Evolutionary conservation across 2,888 invertebrate species (phyloP), one percentile per base, ranked within the genome.

Genomic region (Petrolisthes manimaculis): DNA sequence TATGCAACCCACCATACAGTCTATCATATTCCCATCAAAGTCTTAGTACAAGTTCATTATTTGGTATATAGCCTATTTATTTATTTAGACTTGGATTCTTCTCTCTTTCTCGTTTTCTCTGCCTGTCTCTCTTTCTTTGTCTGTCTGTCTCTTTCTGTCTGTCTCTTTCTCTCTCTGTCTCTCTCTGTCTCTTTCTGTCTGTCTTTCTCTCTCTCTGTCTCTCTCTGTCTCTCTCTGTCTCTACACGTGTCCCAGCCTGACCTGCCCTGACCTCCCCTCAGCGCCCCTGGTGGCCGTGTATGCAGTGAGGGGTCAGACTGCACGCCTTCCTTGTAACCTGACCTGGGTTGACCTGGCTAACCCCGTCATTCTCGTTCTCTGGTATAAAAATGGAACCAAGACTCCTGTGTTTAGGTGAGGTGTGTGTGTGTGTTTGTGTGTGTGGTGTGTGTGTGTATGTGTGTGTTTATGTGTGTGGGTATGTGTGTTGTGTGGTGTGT

Each of bases 251-350:
- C 9, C 51, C 14, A 24, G 18, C 9, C 21, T 56, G 9, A 24
- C n/a, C 61, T 12, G 5, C 55, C 14, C 53, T 67, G 18, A 56
- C 12, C 9, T 54, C 5, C 54, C 82, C 24, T 12, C 90, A 90
- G 90, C 88, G 61, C 89, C 90, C 14, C 86, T 90, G 81, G 90
- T 86, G 84, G 86, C 88, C 51, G 90, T 90, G 56, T 90, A 90
- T 79, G 90, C 88, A 4, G 86, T 90, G 75, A n/a, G 90, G n/a
- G 90, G 90, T 9, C 80, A 86, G 81, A 88, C 86, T 0, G 88
- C 86, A n/a, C 75, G 77, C n/a, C 90, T 90, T 51, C 90, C 90
- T n/a, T 90, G 90, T 77, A 86, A 90, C 81, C 67, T 90, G 75
- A 90, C 86, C 3, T 51, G 84, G 2, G 82, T 71, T 8, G 78